Base-by-base conservation (phyloP, 2,113 vertebrate species). In the Suncus etruscus region DNA sequence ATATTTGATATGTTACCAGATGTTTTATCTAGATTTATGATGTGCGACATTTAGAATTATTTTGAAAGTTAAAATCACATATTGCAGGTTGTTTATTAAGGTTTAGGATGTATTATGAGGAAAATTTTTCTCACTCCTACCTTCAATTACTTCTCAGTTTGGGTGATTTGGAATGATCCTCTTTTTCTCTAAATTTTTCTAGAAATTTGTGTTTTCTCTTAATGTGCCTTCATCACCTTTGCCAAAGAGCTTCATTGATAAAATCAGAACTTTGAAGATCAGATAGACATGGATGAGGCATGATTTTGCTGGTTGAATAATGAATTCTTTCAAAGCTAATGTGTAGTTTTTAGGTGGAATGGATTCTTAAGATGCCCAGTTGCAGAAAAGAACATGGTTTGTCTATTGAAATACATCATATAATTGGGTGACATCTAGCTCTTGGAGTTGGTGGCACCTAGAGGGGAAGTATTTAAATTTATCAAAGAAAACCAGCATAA, bases 141-240 rank as follows among this genome's bases (percentile, higher is more conserved):
- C 48, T 69, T 47, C 16, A 39, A 50, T 63, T 73, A 73, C 68
- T 39, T 81, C 29, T 47, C 11, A n/a, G 9, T 63, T 54, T 63
- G 11, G 1, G 9, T 65, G 22, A 50, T 79, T 93, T 48, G 9
- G 20, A 2, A 4, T 6, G 0, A 0, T 27, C 8, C 1, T 4
- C 16, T 32, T 87, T 16, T 18, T 76, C 22, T 68, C 18, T 31
- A 94, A 70, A 61, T 68, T 4, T 8, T 1, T 51, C 47, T 8
- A 86, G 61, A 78, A 72, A 79, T 12, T n/a, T 76, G 6, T 61
- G 4, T 58, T 47, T 68, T 77, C 24, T 79, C 20, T 68, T 66
- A 76, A 2, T 4, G 7, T 1, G 11, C 20, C 8, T 16, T 61
- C 7, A 0, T 0, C 24, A 0, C 15, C 29, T 88, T 75, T 10